phyloP scores from a whole-genome alignment of 2,888 invertebrate genomes.

The Amitus sp. region DNA sequence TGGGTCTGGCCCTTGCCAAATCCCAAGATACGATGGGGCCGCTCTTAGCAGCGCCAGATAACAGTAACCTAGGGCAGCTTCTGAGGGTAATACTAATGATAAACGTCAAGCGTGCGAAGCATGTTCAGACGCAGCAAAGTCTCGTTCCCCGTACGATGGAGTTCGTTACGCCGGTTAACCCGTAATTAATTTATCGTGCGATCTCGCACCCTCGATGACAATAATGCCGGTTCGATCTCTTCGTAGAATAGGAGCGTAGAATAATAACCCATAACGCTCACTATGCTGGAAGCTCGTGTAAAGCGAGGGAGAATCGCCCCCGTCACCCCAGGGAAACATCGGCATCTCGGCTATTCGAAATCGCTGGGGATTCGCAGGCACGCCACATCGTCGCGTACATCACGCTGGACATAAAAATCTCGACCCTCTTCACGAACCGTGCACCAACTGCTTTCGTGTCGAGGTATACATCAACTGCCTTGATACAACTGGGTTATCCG shows the following conservation, averaged over 20 bases:
- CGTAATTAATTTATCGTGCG: slow-evolving; percentile 47
- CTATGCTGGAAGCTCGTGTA: slow-evolving; percentile 16
- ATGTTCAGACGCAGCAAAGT: slow-evolving; percentile 24
- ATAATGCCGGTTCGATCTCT: slow-evolving; percentile 37
- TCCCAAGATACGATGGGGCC: not conserved
- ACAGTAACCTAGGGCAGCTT: slow-evolving; percentile 13
- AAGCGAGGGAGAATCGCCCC: slow-evolving; percentile 26
- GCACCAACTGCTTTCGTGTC: slow-evolving; percentile 23
- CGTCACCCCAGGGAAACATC: slow-evolving; percentile 31
- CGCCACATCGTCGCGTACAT: slow-evolving; percentile 26
- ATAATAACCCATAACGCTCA: slow-evolving; percentile 20
- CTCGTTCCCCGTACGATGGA: slow-evolving; percentile 24
- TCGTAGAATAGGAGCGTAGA: slow-evolving; percentile 22
- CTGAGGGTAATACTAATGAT: slow-evolving; percentile 35
- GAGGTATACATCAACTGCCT: slow-evolving; percentile 21
- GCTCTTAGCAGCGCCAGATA: slow-evolving; percentile 24
- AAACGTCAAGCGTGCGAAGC: slow-evolving; percentile 23
- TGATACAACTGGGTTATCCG: slow-evolving; percentile 28
- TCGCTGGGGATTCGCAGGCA: slow-evolving; percentile 29
- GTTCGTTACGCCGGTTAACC: slow-evolving; percentile 50
- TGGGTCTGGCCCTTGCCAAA: not conserved
- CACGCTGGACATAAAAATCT: slow-evolving; percentile 33
- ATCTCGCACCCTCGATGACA: slow-evolving; percentile 37
- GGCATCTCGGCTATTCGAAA: slow-evolving; percentile 38
- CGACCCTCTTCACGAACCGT: slow-evolving; percentile 16